phyloP scores from a whole-genome alignment of 2,888 invertebrate species.

The Prosopocoilus inquinatus region DNA sequence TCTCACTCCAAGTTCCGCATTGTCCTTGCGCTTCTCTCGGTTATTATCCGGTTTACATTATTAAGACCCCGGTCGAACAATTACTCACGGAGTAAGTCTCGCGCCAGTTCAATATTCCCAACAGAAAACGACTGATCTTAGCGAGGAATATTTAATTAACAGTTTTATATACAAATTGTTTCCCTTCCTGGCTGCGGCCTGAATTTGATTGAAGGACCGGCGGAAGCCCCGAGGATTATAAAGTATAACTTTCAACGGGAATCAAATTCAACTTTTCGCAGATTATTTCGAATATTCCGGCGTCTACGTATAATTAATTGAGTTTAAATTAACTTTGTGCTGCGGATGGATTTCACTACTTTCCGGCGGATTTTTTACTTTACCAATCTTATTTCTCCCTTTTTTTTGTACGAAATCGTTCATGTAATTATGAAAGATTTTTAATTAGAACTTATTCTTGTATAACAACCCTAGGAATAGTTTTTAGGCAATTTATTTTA shows the following conservation, averaged over 20 bases:
- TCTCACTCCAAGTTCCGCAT: constrained; percentile 25
- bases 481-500: too few relatives aligned
- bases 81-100: constrained; percentile 14
- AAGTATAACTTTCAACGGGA: constrained; percentile 13
- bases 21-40: constrained; percentile 28
- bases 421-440: too few relatives aligned
- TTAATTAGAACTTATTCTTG: too few relatives aligned
- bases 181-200: background rate
- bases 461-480: too few relatives aligned
- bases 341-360: constrained; percentile 2
- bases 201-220: background rate
- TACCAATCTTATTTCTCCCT: background rate
- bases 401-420: background rate
- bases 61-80: constrained; percentile 26
- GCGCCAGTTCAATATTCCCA: background rate
- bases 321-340: constrained; percentile 2
- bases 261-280: constrained; percentile 14
- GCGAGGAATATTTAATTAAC: constrained; percentile 11
- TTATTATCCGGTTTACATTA: constrained; percentile 32
- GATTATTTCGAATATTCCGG: constrained; percentile 3
- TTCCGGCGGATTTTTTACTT: background rate
- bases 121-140: background rate
- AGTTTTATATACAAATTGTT: constrained; percentile 12
- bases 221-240: constrained; percentile 7
- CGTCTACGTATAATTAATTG: constrained; percentile 5